Conservation (phyloP, 2,797 vertebrate genomes). For the Syndactyla subalaris region DNA sequence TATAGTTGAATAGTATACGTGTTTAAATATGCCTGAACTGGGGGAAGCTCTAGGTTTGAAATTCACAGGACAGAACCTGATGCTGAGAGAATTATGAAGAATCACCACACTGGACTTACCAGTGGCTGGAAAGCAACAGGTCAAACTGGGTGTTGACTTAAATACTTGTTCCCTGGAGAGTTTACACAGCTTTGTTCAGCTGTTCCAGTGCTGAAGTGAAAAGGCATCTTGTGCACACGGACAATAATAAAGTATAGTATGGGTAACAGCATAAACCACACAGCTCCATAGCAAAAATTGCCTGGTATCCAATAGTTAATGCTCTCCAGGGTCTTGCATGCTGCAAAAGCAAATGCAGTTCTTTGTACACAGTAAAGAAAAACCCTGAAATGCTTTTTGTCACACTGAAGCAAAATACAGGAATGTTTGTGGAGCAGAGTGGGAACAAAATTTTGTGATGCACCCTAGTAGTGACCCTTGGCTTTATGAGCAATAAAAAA, state of each 20-base stretch:
- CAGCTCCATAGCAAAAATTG: not conserved
- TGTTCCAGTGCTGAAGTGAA: not conserved
- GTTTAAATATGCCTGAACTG: not conserved
- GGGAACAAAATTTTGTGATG: not conserved
- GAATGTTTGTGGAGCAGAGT: not conserved
- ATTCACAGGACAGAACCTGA: not conserved
- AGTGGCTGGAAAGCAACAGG: not conserved
- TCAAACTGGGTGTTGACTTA: not conserved
- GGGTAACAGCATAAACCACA: not conserved
- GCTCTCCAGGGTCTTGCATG: not conserved
- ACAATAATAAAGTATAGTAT: not conserved
- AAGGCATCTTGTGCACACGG: fast-evolving
- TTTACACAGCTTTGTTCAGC: not conserved
- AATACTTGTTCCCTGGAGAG: not conserved
- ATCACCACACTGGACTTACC: not conserved
- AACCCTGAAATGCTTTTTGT: not conserved
- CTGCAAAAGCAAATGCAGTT: not conserved
- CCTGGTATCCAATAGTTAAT: not conserved
- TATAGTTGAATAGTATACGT: not conserved
- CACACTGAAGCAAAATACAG: not conserved
- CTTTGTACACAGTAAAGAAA: not conserved
- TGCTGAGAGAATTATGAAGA: not conserved
- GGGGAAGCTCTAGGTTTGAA: not conserved
- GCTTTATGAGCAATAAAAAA: not conserved
- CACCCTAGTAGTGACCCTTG: not conserved